Evolutionary conservation across 2,797 vertebrate genomes (phyloP).

Genomic region (Caiman crocodilus): DNA sequence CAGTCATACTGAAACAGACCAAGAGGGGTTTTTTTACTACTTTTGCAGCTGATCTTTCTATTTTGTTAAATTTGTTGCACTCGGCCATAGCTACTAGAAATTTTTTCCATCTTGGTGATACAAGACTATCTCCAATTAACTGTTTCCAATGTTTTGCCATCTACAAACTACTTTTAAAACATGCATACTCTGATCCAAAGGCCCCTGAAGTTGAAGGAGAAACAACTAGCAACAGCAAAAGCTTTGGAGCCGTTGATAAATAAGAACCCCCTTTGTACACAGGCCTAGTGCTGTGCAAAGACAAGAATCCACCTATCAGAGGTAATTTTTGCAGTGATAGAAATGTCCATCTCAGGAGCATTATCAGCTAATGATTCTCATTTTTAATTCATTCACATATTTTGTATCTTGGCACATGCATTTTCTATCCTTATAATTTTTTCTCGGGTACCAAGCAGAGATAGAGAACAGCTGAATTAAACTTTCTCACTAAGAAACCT

Average conservation of each 20-base stretch:
- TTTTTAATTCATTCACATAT: not conserved
- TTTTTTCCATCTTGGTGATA: not conserved
- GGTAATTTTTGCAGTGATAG: not conserved
- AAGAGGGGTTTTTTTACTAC: not conserved
- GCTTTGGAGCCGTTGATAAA: not conserved
- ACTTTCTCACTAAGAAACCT: not conserved
- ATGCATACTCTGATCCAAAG: not conserved
- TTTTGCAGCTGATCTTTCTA: rapidly evolving
- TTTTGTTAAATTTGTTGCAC: not conserved
- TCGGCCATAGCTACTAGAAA: too few relatives aligned
- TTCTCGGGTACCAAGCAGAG: not conserved
- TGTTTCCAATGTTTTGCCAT: not conserved
- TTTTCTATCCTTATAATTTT: not conserved
- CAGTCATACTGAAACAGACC: not conserved
- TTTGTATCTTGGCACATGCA: not conserved
- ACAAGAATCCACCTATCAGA: not conserved
- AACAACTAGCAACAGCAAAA: not conserved
- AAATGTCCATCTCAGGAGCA: not conserved
- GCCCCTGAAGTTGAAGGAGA: not conserved
- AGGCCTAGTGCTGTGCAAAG: not conserved
- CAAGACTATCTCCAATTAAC: not conserved
- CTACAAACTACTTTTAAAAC: not conserved
- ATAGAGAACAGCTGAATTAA: not conserved
- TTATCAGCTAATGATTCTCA: not conserved
- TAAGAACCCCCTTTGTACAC: not conserved